phyloP scores from a whole-genome alignment of 2,888 invertebrate genomes.

The Plusia festucae region DNA sequence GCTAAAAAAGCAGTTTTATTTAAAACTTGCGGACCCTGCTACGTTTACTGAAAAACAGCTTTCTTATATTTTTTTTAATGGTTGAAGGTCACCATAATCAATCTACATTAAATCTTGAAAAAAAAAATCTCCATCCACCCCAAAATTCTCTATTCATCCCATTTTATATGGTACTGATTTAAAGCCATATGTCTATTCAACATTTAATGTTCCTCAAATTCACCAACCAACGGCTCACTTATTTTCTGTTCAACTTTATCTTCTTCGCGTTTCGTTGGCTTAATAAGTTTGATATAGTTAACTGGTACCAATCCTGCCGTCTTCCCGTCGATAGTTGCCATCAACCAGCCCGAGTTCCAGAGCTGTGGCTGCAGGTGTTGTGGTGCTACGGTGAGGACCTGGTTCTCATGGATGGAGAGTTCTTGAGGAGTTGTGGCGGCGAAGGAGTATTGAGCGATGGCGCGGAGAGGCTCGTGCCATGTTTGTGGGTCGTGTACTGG shows the following conservation, averaged over 20 bases:
- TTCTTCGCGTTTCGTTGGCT: slow-evolving; percentile 56
- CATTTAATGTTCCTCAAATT: slow-evolving; percentile 56
- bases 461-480: slow-evolving; percentile 92
- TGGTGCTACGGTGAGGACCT: slow-evolving; percentile 95
- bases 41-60: too few relatives aligned
- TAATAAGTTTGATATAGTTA: slow-evolving; percentile 87
- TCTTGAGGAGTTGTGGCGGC: slow-evolving; percentile 92
- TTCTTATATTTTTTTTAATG: too few relatives aligned
- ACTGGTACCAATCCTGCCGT: slow-evolving; percentile 91
- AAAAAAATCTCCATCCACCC: background rate
- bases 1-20: too few relatives aligned
- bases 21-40: too few relatives aligned
- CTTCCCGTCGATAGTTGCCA: slow-evolving; percentile 89
- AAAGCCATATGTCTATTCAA: too few relatives aligned
- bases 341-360: slow-evolving; percentile 92
- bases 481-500: slow-evolving; percentile 91
- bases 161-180: too few relatives aligned
- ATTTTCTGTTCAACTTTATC: background rate
- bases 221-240: slow-evolving; percentile 11
- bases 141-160: background rate
- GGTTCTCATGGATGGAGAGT: slow-evolving; percentile 93
- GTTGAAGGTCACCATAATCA: too few relatives aligned
- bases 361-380: slow-evolving; percentile 93
- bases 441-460: slow-evolving; percentile 93
- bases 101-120: too few relatives aligned